Conservation (phyloP, 2,797 vertebrate genomes). For the Sciurus carolinensis region DNA sequence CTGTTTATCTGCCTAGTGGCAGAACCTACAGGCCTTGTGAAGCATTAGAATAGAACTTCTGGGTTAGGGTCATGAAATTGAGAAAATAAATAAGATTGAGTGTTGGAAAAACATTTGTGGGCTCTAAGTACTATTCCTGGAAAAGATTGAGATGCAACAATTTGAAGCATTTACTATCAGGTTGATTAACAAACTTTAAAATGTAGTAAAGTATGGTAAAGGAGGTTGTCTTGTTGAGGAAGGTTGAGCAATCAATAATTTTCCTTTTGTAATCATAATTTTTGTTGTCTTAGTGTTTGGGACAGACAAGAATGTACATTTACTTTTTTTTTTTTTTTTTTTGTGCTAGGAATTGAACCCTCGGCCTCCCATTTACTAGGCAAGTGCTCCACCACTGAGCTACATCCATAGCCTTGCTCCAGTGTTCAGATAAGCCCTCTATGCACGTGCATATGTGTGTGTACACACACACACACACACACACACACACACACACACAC, state of each 20-base stretch:
- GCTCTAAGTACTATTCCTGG: not conserved
- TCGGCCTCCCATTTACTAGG: no score
- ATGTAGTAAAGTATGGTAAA: not conserved
- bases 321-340: not conserved
- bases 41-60: not conserved
- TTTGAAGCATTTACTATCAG: not conserved
- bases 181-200: not conserved
- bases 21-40: not conserved
- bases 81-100: conserved; percentile 4
- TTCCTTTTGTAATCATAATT: conserved; percentile 13
- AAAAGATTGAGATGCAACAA: not conserved
- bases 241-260: not conserved
- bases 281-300: not conserved
- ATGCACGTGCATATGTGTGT: not conserved
- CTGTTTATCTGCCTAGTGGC: not conserved
- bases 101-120: conserved; percentile 7
- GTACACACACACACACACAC: not conserved
- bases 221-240: not conserved
- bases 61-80: not conserved
- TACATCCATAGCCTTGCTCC: not conserved
- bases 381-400: not conserved
- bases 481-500: not conserved
- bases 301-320: not conserved
- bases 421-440: not conserved
- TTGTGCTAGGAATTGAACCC: not conserved